Evolutionary conservation across 2,113 vertebrate genomes (phyloP).

Genomic region (Ameiurus melas): DNA sequence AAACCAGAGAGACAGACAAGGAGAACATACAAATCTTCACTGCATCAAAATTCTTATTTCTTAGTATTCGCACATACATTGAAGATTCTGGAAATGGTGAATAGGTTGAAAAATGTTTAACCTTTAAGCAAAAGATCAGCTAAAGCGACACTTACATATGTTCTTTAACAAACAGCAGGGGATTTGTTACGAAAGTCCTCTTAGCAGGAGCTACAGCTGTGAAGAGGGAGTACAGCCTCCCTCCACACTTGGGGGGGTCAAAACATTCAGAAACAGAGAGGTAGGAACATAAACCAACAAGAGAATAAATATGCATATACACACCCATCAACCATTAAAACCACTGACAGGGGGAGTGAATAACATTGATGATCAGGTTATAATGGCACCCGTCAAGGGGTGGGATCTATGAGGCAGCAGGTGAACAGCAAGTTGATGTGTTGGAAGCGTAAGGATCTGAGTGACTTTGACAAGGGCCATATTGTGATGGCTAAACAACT

Average conservation of each 20-base stretch:
- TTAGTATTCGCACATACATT: neutral
- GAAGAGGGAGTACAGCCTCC: neutral
- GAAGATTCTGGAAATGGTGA: neutral
- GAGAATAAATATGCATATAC: neutral
- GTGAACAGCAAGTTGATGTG: too few species aligned
- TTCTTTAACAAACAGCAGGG: conserved; percentile 63
- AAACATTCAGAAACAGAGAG: neutral
- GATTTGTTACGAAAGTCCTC: conserved; percentile 62
- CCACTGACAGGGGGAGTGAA: too few species aligned
- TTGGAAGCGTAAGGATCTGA: too few species aligned
- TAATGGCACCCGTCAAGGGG: too few species aligned
- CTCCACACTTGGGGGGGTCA: neutral
- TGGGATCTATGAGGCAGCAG: too few species aligned
- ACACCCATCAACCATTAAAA: too few species aligned
- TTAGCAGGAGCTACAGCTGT: conserved; percentile 22
- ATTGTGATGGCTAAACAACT: too few species aligned
- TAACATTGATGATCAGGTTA: too few species aligned
- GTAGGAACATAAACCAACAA: conserved; percentile 24
- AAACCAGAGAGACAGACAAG: neutral
- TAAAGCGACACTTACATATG: conserved; percentile 12
- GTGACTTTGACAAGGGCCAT: too few species aligned
- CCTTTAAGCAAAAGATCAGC: neutral
- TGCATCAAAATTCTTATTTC: neutral
- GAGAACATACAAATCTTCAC: neutral
- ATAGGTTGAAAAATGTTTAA: neutral